Evolutionary conservation across 2,113 vertebrate species (phyloP), one percentile per base, ranked within the genome.

Genomic region (Syrmaticus mikado): DNA sequence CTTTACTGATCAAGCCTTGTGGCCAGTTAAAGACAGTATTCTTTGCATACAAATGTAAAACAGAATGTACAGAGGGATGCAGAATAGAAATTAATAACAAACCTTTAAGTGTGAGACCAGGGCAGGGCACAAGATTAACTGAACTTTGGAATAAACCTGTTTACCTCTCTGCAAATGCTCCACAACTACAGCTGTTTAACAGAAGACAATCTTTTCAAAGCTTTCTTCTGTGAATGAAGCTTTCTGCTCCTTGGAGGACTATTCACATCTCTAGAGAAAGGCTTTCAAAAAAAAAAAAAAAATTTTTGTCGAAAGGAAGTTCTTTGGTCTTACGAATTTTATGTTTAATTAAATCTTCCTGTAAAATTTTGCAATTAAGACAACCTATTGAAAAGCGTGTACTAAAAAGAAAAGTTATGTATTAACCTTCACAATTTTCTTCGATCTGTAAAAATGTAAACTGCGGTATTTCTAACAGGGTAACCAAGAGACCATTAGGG

Each of bases 121-220:
- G 85, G 76, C 79, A 78, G 46, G 25, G 58, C 45, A 66, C 20
- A 8, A 36, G 40, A 46, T 40, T 20, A 68, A 62, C 5, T 48
- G 22, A 78, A 73, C 1, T 89, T 14, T 25, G 68, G 78, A 85
- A 79, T 82, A 85, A 92, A 84, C 43, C 20, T 5, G 12, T 92
- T 90, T 82, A 90, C 65, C 91, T 97, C 71, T 67, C 86, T 84
- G 91, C 81, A 93, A 86, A 92, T 28, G 77, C 70, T 96, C 66
- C 87, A 72, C 68, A 85, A 32, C 13, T 82, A 66, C 57, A 91
- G 82, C 70, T 93, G 87, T 41, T 34, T 38, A 79, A 77, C 16
- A 86, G 32, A 41, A 55, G 70, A 74, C 43, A 55, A 48, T 66
- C 27, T 67, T 41, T 73, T 15, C 74, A 77, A 87, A 94, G 75